phyloP scores from a whole-genome alignment of 2,113 vertebrate species.

The Anhinga rufa region DNA sequence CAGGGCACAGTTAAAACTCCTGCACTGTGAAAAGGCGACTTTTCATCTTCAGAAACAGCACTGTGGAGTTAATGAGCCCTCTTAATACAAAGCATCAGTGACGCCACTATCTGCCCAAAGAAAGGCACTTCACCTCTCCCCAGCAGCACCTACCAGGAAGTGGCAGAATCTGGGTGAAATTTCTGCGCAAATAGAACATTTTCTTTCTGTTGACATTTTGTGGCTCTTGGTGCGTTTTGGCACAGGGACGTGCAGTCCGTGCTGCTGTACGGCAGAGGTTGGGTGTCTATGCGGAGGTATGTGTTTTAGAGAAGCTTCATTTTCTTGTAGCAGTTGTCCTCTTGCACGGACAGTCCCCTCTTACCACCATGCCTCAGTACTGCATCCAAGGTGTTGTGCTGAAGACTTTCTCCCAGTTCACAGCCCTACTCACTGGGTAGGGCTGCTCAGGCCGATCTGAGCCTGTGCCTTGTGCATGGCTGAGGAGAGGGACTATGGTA shows the following conservation, averaged over 20 bases:
- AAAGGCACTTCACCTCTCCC: not conserved
- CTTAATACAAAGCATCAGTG: not conserved
- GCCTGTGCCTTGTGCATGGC: not conserved
- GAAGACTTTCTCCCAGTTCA: not conserved
- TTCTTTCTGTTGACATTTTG: not conserved
- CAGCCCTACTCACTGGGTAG: not conserved
- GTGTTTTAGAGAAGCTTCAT: not conserved
- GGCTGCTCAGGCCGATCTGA: not conserved
- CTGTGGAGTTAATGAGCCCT: conserved; percentile 2
- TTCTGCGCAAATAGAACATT: rapidly evolving
- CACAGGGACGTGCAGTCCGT: rapidly evolving
- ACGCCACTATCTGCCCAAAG: not conserved
- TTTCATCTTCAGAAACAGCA: not conserved
- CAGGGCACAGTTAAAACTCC: conserved; percentile 29
- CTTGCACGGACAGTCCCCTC: not conserved
- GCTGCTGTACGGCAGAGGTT: rapidly evolving
- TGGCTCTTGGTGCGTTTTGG: not conserved
- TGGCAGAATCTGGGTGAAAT: not conserved
- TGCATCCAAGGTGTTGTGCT: rapidly evolving
- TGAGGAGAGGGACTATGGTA: rapidly evolving
- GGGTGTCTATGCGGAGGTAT: rapidly evolving
- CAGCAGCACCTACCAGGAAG: not conserved
- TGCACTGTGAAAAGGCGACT: not conserved
- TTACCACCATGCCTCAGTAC: not conserved
- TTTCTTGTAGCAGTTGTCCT: not conserved